Evolutionary conservation across 2,888 invertebrate genomes (phyloP), one percentile per base, ranked within the genome.

Genomic region (Sminthurides aquaticus): DNA sequence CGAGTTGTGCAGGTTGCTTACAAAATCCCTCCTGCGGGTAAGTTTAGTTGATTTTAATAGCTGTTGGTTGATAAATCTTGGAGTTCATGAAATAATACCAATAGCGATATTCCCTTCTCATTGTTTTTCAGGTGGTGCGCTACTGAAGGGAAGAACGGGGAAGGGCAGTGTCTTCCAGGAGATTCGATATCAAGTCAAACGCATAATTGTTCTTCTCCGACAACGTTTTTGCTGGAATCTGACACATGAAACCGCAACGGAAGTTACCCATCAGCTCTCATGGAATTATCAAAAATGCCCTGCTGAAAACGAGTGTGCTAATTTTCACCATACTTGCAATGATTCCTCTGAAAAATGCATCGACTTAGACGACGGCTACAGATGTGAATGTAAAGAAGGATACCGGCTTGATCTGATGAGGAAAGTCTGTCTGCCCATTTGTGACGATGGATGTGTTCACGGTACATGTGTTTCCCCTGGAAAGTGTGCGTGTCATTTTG

Each of bases 261-360:
- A 58, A 15, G 49, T 29, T 3, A 24, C 55, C 28, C 25, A 60
- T 48, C 68, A 66, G 64, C 59, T 67, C 3, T 63, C 65, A 0
- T 96, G 96, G 95, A 86, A 92, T 76, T 96, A 93, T 76, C 87
- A 90, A 0, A 84, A 86, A 55, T 95, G 95, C 76, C 96, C 95
- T 1, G 87, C 89, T 0, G 97, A 97, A 80, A 89, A 97, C 77
- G 96, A 97, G 79, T 97, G 96, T 77, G 81, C 82, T 54, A 96
- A 96, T 78, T 86, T 86, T 2, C 96, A 96, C 79, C 94, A 96
- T 77, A 90, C 87, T 65, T 97, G 97, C 78, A 88, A 91, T 78
- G 82, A 85, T 0, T 84, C 87, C 65, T 92, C 91, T 2, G 92
- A 97, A 82, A 85, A 87, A 74, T 97, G 96, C 78, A 87, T 87